Evolutionary conservation across 2,113 vertebrate species (phyloP), one percentile per base, ranked within the genome.

Genomic region (Dipodomys merriami): DNA sequence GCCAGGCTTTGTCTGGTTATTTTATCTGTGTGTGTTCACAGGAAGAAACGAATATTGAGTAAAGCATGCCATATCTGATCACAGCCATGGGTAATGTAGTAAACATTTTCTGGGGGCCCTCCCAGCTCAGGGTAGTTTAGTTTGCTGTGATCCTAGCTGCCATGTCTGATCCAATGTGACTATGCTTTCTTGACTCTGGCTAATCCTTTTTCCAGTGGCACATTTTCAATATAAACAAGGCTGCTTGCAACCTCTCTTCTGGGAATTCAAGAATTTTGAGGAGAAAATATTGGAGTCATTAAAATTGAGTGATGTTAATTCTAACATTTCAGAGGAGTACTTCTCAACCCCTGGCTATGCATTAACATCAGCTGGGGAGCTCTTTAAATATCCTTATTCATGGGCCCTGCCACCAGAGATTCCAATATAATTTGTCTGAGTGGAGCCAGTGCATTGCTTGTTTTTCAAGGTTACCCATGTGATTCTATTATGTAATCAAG

Each of bases 191-290:
- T 80, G 30, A 76, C 23, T 44, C 22, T 79, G 44, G 73, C 22
- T 71, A 30, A 44, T 49, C 60, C 91, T 91, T 44, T 79, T 25
- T 67, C n/a, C 53, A 53, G 53, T 69, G 18, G 35, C 82, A 35
- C 27, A 33, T 35, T 88, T 2, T 46, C 60, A 83, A 79, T 74
- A 16, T 80, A 85, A 91, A 92, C 25, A 69, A 44, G 80, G 20
- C 2, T 5, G 10, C 53, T 84, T 94, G 35, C 5, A 69, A 60
- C 95, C 15, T 80, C 15, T 94, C 57, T 83, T 39, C 67, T 94
- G 69, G 77, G 46, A 77, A 39, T 95, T 96, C 88, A 77, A 79
- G 62, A 78, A 85, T 83, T 95, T 88, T 92, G 49, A 79, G 62
- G 9, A 20, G 23, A 20, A 60, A 57, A 80, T 20, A 30, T 72